A percentile compares a stretch with the other conserved stretches of the same genome.
phyloP scores from a whole-genome alignment of 2,888 invertebrate genomes.

The Nebria salina region DNA sequence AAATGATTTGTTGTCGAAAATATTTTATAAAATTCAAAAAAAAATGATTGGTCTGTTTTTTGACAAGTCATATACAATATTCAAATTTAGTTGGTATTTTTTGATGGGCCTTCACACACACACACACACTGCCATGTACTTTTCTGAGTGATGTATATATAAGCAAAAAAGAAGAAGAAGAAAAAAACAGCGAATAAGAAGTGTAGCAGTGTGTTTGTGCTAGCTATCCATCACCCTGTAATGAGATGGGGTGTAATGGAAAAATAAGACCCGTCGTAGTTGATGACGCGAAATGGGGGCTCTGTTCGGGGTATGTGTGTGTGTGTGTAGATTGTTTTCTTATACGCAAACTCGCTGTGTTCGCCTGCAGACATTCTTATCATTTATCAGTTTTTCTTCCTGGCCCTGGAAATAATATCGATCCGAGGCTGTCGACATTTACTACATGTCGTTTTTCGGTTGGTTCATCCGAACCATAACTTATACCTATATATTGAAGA shows the following conservation, averaged over 20 bases:
- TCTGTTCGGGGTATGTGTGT: too few relatives aligned
- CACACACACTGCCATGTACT: too few relatives aligned
- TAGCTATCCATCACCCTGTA: slow-evolving; percentile 45
- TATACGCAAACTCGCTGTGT: slow-evolving; percentile 41
- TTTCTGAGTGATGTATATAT: too few relatives aligned
- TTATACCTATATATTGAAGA: too few relatives aligned
- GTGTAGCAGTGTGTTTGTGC: slow-evolving; percentile 24
- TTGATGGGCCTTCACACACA: too few relatives aligned
- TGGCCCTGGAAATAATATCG: slow-evolving; percentile 42
- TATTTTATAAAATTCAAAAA: too few relatives aligned
- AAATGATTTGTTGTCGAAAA: too few relatives aligned
- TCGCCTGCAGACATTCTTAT: slow-evolving; percentile 45
- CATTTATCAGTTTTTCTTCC: slow-evolving; percentile 45
- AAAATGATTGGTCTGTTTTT: background rate
- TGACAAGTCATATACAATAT: slow-evolving; percentile 15
- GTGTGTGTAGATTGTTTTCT: slow-evolving; percentile 39
- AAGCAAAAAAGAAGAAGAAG: slow-evolving; percentile 19
- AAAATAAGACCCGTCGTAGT: slow-evolving; percentile 43
- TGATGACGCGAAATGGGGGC: slow-evolving; percentile 31
- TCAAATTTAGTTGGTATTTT: slow-evolving; percentile 13
- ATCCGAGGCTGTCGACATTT: slow-evolving; percentile 8
- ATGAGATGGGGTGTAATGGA: slow-evolving; percentile 45
- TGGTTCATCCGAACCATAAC: too few relatives aligned
- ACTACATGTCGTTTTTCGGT: too few relatives aligned
- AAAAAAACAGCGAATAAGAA: too few relatives aligned